Conservation (phyloP, 2,888 invertebrate species). For the Tuberolachnus salignus region DNA sequence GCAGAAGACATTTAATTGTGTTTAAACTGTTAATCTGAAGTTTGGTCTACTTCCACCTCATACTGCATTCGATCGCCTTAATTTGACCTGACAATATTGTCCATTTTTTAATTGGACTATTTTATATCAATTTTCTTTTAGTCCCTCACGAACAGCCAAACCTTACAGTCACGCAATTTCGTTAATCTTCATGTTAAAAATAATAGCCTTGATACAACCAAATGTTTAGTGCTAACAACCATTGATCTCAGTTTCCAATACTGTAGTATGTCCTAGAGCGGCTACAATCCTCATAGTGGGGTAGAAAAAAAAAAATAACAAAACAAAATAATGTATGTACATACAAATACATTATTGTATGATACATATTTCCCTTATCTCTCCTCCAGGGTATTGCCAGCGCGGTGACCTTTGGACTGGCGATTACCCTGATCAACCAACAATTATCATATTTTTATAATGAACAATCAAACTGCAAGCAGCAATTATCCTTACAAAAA, state of each 20-base stretch:
- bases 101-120: no score
- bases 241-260: slow-evolving; percentile 19
- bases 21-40: no score
- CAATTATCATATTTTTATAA: no score
- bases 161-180: no score
- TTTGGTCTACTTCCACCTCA: no score
- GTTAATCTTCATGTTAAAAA: no score
- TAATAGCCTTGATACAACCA: slow-evolving; percentile 1
- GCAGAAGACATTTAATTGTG: no score
- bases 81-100: no score
- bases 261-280: background rate
- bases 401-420: slow-evolving; percentile 11
- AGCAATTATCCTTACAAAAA: slow-evolving; percentile 9
- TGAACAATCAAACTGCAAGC: background rate
- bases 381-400: background rate
- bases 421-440: background rate
- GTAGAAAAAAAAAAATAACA: background rate
- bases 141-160: background rate
- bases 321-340: background rate
- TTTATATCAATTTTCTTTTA: background rate
- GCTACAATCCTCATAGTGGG: background rate
- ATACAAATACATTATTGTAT: slow-evolving; percentile 1
- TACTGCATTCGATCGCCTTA: no score
- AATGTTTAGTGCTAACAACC: slow-evolving; percentile 3
- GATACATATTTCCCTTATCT: no score